phyloP scores from a whole-genome alignment of 2,113 vertebrate genomes.

The Pygoscelis antarcticus region DNA sequence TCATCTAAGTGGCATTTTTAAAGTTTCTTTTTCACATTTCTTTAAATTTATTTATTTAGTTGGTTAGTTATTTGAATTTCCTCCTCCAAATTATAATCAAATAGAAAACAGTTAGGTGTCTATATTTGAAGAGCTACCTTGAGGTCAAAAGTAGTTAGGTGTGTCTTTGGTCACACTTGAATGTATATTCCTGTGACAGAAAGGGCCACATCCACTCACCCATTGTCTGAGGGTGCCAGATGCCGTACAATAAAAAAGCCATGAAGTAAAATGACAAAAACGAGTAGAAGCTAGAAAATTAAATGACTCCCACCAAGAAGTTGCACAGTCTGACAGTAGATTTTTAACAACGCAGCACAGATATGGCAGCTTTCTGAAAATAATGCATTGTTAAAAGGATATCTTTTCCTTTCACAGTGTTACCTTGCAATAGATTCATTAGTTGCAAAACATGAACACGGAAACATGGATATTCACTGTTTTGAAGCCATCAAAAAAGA shows the following conservation, averaged over 20 bases:
- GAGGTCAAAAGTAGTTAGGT: not conserved
- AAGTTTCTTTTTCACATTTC: not conserved
- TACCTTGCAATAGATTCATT: conserved; percentile 2
- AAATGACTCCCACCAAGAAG: not conserved
- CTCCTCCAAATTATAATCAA: not conserved
- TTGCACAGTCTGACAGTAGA: not conserved
- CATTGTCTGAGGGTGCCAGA: not conserved
- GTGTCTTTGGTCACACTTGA: not conserved
- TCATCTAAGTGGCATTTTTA: not conserved
- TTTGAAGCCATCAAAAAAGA: not conserved
- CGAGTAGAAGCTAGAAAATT: not conserved
- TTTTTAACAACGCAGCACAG: not conserved
- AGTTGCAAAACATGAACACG: not conserved
- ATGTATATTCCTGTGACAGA: not conserved
- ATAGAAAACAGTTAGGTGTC: not conserved
- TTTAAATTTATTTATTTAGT: not conserved
- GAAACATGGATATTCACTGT: not conserved
- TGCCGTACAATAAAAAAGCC: not conserved
- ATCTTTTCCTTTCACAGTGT: not conserved
- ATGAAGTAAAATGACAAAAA: not conserved
- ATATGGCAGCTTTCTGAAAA: conserved; percentile 13
- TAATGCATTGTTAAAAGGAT: not conserved
- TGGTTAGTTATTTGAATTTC: not conserved
- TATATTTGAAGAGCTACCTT: not conserved
- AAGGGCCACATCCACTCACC: not conserved